Evolutionary conservation across 2,797 vertebrate genomes (phyloP).

Genomic region (Buphagus erythrorhynchus): DNA sequence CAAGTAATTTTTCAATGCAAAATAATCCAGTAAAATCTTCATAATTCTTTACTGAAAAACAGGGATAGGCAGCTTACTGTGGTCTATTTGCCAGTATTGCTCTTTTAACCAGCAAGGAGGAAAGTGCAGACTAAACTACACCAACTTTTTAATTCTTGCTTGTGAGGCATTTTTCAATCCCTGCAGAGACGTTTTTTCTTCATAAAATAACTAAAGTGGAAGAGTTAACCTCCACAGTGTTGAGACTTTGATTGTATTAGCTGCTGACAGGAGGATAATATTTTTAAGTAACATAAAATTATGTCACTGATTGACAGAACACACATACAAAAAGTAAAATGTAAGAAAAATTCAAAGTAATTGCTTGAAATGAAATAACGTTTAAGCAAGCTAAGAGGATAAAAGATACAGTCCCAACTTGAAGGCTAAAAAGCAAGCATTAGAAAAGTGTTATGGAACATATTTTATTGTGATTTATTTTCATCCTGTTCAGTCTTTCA

Average conservation of each 20-base stretch:
- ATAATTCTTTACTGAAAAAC: neutral
- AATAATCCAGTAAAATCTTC: neutral
- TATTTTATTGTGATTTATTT: neutral
- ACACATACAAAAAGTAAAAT: neutral
- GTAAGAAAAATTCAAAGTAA: neutral
- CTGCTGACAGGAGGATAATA: neutral
- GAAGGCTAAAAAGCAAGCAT: neutral
- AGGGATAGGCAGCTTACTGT: neutral
- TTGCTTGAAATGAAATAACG: neutral
- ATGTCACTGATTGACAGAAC: neutral
- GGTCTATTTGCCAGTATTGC: neutral
- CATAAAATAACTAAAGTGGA: neutral
- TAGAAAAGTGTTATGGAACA: neutral
- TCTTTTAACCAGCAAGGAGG: neutral
- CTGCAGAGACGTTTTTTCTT: neutral
- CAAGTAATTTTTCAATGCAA: neutral
- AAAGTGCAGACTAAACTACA: conserved; percentile 6
- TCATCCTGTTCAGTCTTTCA: neutral
- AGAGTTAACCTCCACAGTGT: neutral
- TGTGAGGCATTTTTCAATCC: neutral
- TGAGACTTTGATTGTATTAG: neutral
- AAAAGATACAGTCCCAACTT: neutral
- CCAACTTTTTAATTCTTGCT: neutral
- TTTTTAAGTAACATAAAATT: neutral
- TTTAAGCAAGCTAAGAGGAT: neutral